These are phyloP conservation scores for Globicephala melas DNA, from an alignment of 2,113 vertebrate species.

Conservation along the genomic window DNA sequence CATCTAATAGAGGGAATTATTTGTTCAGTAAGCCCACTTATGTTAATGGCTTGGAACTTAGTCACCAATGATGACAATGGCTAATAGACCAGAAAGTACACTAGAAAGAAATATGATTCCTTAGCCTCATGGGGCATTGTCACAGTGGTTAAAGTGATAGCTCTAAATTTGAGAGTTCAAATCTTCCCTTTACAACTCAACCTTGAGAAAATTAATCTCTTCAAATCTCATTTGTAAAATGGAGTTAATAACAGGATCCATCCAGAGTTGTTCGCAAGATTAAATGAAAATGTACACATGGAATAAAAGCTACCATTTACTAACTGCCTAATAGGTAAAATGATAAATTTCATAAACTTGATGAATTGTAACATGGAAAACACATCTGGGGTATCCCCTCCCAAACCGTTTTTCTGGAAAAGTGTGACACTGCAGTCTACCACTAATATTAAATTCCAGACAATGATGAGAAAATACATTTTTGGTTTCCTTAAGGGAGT, in stretches of 20 bases:
- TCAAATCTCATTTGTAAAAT: slow-evolving; percentile 1
- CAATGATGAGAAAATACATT: neutral
- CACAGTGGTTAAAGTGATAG: neutral
- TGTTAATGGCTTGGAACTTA: neutral
- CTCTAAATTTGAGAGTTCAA: neutral
- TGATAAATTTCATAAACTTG: neutral
- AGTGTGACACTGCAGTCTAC: neutral
- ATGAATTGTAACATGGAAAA: neutral
- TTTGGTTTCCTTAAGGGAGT: neutral
- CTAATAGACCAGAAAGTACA: neutral
- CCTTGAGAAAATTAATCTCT: neutral
- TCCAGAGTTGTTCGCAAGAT: neutral
- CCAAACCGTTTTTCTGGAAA: neutral
- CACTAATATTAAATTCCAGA: neutral
- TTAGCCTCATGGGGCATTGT: neutral
- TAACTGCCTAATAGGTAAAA: neutral
- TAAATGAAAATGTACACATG: neutral
- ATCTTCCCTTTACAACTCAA: neutral
- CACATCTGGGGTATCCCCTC: no score
- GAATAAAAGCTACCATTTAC: neutral
- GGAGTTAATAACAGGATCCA: neutral
- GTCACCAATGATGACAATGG: neutral
- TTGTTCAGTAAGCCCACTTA: neutral
- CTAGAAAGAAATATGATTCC: neutral
- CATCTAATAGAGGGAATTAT: neutral